Percentiles rank a stretch among this genome's conserved stretches.
These are phyloP conservation scores for Temnothorax ravouxi DNA, from an alignment of 2,888 invertebrate species.

Conservation along the genomic window DNA sequence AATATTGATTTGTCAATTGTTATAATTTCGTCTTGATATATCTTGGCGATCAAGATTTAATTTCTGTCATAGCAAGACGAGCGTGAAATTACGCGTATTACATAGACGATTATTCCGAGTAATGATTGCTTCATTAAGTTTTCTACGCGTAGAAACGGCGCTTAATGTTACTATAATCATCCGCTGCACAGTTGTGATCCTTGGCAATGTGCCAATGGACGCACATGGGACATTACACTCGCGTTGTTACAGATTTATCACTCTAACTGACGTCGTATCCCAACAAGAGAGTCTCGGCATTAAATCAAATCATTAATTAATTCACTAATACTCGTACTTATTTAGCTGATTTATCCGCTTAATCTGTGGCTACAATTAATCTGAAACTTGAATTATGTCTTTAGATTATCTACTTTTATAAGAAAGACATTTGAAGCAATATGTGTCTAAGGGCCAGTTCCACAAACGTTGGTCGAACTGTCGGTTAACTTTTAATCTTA, in stretches of 20 bases:
- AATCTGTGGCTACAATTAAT: background rate
- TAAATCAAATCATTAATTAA: slow-evolving; percentile 48
- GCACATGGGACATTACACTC: slow-evolving; percentile 53
- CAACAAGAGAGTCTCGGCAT: background rate
- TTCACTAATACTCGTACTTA: slow-evolving; percentile 19
- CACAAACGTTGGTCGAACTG: no score
- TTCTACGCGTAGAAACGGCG: slow-evolving; percentile 56
- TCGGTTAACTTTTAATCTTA: no score
- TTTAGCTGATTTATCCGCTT: slow-evolving; percentile 16
- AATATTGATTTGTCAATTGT: slow-evolving; percentile 4
- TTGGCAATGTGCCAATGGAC: slow-evolving; percentile 71
- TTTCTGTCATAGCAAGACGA: background rate
- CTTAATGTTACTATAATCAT: slow-evolving; percentile 71
- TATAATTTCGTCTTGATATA: background rate
- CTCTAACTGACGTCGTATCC: slow-evolving; percentile 19
- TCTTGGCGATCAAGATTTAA: background rate
- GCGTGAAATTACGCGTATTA: slow-evolving; percentile 2
- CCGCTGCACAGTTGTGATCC: slow-evolving; percentile 66
- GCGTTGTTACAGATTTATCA: slow-evolving; percentile 64
- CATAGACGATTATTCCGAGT: background rate
- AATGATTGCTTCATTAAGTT: slow-evolving; percentile 75
- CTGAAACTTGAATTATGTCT: background rate
- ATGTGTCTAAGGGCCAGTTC: background rate
- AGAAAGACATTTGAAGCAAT: background rate
- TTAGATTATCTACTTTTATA: background rate